Conservation (phyloP, 2,113 vertebrate genomes). For the Carassius auratus region DNA sequence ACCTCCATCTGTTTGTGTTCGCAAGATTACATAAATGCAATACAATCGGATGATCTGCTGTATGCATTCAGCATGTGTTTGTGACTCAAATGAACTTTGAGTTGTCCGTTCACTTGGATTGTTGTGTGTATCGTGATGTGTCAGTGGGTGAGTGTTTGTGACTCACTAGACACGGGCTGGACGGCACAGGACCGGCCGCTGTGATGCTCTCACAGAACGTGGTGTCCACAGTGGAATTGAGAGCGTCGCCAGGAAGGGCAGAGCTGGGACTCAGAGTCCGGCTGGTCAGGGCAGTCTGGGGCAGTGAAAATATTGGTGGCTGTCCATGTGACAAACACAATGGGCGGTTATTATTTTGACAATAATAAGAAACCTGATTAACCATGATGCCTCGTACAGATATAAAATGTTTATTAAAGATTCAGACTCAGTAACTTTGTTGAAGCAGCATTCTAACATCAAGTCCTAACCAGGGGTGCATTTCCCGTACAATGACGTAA, state of each 20-base stretch:
- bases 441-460: background rate
- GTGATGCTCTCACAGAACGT: conserved; percentile 76
- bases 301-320: conserved; percentile 79
- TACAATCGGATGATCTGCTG: background rate
- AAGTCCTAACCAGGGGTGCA: background rate
- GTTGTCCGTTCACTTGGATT: background rate
- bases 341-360: background rate
- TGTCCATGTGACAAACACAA: conserved; percentile 58
- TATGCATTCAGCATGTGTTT: background rate
- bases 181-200: conserved; percentile 64
- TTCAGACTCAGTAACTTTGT: background rate
- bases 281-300: conserved; percentile 84
- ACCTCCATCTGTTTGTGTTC: conserved; percentile 41
- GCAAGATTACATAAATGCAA: background rate
- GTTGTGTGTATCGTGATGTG: background rate
- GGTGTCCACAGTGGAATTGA: conserved; percentile 85
- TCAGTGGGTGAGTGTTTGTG: background rate
- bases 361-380: background rate
- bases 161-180: conserved; percentile 71
- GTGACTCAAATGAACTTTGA: background rate
- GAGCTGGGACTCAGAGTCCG: conserved; percentile 83
- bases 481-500: too few relatives aligned
- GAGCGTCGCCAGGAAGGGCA: conserved; percentile 88
- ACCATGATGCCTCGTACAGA: background rate
- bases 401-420: background rate